Percentiles rank a stretch among this genome's conserved stretches.
Conservation (phyloP, 2,113 vertebrate species). For the Peromyscus polionotus region DNA sequence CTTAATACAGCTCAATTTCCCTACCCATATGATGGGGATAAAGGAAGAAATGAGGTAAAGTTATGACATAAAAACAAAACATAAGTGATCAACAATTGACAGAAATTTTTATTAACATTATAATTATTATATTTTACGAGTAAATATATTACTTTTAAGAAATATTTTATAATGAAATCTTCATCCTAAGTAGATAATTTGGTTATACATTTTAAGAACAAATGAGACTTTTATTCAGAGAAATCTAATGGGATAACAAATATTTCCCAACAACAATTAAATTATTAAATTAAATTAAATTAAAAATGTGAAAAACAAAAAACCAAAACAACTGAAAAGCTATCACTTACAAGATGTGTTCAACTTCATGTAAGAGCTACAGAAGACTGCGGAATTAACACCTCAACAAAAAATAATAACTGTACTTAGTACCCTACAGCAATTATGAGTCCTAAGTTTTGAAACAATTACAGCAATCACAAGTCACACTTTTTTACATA, state of each 20-base stretch:
- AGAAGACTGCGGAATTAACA: neutral
- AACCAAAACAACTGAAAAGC: neutral
- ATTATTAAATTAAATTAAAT: neutral
- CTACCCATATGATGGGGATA: neutral
- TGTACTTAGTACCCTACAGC: neutral
- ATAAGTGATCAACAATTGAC: neutral
- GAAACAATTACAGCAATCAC: neutral
- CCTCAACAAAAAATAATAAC: neutral
- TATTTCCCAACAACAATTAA: neutral
- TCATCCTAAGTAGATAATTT: neutral
- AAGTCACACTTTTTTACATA: neutral
- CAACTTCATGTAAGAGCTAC: neutral
- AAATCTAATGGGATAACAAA: neutral
- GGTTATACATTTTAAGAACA: neutral
- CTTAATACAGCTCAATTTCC: neutral
- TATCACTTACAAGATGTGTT: neutral
- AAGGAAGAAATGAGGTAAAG: neutral
- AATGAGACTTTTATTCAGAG: neutral
- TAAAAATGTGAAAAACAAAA: neutral
- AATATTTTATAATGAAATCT: conserved; percentile 17
- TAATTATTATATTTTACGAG: conserved; percentile 3
- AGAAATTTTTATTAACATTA: neutral
- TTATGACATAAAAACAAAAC: neutral
- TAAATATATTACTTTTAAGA: neutral
- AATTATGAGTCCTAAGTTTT: neutral